Percentiles rank a stretch among this genome's conserved stretches.
These are phyloP conservation scores for Drymonia ruficornis DNA, from an alignment of 2,888 invertebrate species.

Conservation along the genomic window DNA sequence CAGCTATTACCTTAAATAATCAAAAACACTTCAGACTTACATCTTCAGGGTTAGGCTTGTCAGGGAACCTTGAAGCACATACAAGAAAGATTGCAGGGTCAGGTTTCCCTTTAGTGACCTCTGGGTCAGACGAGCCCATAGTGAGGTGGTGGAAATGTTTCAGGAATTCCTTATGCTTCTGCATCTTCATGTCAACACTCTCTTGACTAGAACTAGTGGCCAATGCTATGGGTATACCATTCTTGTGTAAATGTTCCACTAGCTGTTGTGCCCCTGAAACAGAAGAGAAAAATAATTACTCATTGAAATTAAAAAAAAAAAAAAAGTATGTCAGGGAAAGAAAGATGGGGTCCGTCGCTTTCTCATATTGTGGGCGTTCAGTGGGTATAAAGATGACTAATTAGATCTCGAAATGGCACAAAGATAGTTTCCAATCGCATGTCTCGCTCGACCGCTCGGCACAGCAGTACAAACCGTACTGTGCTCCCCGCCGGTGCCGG, in stretches of 20 bases:
- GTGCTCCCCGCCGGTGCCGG: no score
- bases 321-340: no score
- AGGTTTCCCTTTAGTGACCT: conserved; percentile 94
- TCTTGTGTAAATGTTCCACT: conserved; percentile 88
- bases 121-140: conserved; percentile 92
- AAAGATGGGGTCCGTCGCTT: no score
- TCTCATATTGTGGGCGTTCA: no score
- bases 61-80: conserved; percentile 89
- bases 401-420: no score
- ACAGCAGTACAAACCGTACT: no score
- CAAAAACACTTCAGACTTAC: conserved; percentile 51
- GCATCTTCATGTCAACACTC: conserved; percentile 89
- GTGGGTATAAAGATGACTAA: no score
- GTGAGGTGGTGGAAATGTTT: conserved; percentile 89
- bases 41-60: conserved; percentile 86
- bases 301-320: no score
- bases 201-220: conserved; percentile 93
- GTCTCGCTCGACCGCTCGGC: no score
- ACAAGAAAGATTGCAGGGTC: conserved; percentile 94
- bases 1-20: no score
- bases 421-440: no score
- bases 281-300: not conserved
- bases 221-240: conserved; percentile 92
- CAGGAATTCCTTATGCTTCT: conserved; percentile 87
- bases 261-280: conserved; percentile 90